A percentile compares a stretch with the other conserved stretches of the same genome.
Evolutionary conservation across 30 jellyfish, hydroid and myxozoan genomes (phyloP).

Genomic region (Aurelia coerulea): DNA sequence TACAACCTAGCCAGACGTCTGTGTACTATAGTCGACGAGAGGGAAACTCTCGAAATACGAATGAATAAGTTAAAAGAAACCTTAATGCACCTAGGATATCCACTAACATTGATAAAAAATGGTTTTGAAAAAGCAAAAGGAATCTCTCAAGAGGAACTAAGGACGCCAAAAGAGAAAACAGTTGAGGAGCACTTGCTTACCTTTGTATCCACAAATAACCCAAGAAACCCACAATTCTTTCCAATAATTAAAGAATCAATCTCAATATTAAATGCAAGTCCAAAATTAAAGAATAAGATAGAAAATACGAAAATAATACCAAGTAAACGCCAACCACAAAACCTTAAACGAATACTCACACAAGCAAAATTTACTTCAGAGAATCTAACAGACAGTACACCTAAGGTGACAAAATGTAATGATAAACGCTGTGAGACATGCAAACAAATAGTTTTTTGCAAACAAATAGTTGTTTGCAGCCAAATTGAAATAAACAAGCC

Average conservation of each 20-base stretch:
- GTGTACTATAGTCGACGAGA: no score
- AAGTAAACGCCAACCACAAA: constrained; percentile 26
- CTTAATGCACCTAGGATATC: no score
- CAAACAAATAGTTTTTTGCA: no score
- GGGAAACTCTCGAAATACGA: no score
- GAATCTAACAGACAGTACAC: not conserved
- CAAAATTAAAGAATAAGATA: not conserved
- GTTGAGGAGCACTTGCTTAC: not conserved
- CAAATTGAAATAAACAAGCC: no score
- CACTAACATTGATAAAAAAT: no score
- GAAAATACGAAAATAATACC: constrained; percentile 19
- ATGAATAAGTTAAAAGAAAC: no score
- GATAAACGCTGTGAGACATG: not conserved
- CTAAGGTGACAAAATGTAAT: constrained; percentile 20
- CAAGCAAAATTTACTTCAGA: constrained; percentile 32
- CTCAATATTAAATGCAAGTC: constrained; percentile 34
- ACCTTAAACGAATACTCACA: not conserved
- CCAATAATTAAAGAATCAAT: constrained; percentile 36
- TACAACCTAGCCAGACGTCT: no score
- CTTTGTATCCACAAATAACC: constrained; percentile 1
- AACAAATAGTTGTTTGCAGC: no score
- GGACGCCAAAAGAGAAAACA: no score
- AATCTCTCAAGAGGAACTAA: no score
- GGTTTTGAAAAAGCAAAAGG: no score
- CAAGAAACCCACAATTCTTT: not conserved